These are phyloP conservation scores for Sebastes trivittatus DNA, from an alignment of 2,797 vertebrate species.

Conservation along the genomic window DNA sequence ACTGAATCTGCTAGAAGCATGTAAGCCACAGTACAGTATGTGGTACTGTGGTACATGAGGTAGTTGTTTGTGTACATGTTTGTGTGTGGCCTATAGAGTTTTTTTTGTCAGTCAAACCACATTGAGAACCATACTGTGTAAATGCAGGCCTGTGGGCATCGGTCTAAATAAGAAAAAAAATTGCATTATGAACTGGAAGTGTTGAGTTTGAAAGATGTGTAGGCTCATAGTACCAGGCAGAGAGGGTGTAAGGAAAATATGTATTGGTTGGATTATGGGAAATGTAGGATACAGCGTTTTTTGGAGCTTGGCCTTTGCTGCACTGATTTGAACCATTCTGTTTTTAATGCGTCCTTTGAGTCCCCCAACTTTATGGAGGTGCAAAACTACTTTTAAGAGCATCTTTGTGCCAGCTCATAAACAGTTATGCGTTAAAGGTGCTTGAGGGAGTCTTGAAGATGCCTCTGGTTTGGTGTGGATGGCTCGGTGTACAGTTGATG, in stretches of 20 bases:
- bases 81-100: neutral
- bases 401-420: neutral
- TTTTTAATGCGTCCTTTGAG: constrained; percentile 10
- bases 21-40: neutral
- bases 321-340: neutral
- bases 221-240: neutral
- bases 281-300: neutral
- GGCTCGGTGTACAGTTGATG: neutral
- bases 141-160: neutral
- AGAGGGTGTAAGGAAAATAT: neutral
- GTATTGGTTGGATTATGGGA: neutral
- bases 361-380: neutral
- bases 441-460: neutral
- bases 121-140: neutral
- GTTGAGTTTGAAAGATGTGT: neutral
- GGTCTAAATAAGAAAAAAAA: neutral
- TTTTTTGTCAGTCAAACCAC: neutral
- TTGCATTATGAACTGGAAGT: neutral
- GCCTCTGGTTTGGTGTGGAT: neutral
- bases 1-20: neutral
- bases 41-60: neutral
- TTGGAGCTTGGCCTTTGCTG: neutral
- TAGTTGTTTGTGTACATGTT: neutral
- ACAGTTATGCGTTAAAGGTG: neutral
- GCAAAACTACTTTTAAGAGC: constrained; percentile 12